phyloP scores from a whole-genome alignment of 1,140 invertebrate species.

The Nasonia longicornis region DNA sequence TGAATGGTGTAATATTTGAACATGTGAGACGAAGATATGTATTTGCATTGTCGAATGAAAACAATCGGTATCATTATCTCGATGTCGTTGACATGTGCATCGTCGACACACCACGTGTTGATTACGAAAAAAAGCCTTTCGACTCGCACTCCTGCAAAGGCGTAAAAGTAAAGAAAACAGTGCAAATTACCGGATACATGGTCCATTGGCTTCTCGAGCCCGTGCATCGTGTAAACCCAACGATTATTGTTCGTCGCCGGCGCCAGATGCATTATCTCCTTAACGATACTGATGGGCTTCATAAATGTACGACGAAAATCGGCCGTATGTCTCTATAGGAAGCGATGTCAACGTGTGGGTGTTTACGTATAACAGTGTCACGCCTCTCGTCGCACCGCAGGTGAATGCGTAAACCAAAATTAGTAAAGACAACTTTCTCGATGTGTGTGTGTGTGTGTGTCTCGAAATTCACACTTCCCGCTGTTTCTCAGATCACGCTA shows the following conservation, averaged over 20 bases:
- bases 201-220: slow-evolving; percentile 56
- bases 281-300: not conserved
- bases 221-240: slow-evolving; percentile 58
- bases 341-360: not conserved
- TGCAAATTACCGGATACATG: slow-evolving; percentile 53
- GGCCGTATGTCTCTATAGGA: not conserved
- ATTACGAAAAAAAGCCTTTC: not conserved
- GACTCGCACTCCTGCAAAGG: no score
- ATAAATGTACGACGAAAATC: not conserved
- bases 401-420: no score
- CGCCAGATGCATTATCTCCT: slow-evolving; percentile 51
- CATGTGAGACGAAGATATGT: not conserved
- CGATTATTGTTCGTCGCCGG: slow-evolving; percentile 54
- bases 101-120: not conserved
- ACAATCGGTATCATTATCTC: not conserved
- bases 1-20: not conserved
- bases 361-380: not conserved
- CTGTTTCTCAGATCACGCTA: no score
- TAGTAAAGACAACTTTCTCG: no score
- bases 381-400: not conserved
- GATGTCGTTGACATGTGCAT: not conserved
- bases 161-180: not conserved
- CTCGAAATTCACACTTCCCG: no score
- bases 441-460: no score
- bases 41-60: not conserved